Evolutionary conservation across 2,797 vertebrate genomes (phyloP), one percentile per base, ranked within the genome.

Genomic region (Cheracebus regulus): DNA sequence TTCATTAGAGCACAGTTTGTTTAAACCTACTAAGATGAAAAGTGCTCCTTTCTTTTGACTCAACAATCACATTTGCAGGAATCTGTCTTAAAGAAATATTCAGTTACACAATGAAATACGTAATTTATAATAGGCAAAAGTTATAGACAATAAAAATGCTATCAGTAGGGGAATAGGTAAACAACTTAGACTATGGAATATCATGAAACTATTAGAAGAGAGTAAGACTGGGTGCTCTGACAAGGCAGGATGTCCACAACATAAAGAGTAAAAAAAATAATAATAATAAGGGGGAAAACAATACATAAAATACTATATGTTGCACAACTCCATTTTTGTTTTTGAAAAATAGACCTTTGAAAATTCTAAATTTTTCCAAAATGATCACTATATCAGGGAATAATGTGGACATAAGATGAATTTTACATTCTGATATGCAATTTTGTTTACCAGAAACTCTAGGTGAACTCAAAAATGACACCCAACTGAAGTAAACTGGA

Each of bases 11-110:
- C 9, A 26, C 19, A 58, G 7, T 61, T 87, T 57, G 26, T 82
- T 22, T 24, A 83, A 58, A 61, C 57, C n/a, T 76, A 70, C 36
- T 76, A 83, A 88, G 46, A 83, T 79, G 44, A 41, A 96, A 90
- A 75, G 48, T 94, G 41, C 24, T 19, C n/a, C 7, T 52, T 46
- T 58, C 58, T 79, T 81, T 81, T 88, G 24, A 73, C 75, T 79
- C 52, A 88, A 50, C 8, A 61, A 15, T 81, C 75, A 64, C 10
- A 78, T 61, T 48, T 78, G 50, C 70, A 92, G 61, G 70, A 94
- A 91, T 91, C n/a, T 67, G 30, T 58, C 30, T 88, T 72, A 79
- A 83, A 75, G 39, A 92, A 82, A 33, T 61, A 61, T 55, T 78
- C 46, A 88, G 70, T 58, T 87, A 67, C 19, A 55, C 33, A 89